Percentiles rank a stretch among this genome's conserved stretches.
Evolutionary conservation across 2,797 vertebrate genomes (phyloP).

Genomic region (Enteromius anoplus): DNA sequence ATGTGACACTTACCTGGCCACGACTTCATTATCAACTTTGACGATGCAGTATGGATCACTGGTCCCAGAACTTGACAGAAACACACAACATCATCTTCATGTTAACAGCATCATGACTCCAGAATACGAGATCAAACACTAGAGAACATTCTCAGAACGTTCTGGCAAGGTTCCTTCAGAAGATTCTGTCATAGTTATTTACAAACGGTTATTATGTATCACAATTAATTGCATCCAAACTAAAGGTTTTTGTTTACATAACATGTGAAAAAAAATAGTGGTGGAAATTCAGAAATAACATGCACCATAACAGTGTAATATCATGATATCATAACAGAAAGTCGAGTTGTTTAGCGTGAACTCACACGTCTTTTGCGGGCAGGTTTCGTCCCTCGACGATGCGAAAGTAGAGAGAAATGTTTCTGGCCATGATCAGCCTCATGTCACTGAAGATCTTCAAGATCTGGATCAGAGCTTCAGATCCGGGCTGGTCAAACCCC

Average conservation of each 20-base stretch:
- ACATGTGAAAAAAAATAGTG: no score
- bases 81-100: constrained; percentile 25
- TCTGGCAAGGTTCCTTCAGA: not conserved
- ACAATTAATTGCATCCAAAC: no score
- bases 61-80: constrained; percentile 81
- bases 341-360: constrained; percentile 27
- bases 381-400: constrained; percentile 90
- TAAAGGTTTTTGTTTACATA: no score
- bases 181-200: no score
- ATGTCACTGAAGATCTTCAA: constrained; percentile 31
- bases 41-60: constrained; percentile 93
- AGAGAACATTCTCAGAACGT: constrained; percentile 11
- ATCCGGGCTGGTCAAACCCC: not conserved
- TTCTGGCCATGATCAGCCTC: constrained; percentile 83
- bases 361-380: constrained; percentile 93
- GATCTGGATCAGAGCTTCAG: not conserved
- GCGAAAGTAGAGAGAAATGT: constrained; percentile 87
- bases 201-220: no score
- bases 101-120: not conserved
- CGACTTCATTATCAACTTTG: constrained; percentile 91
- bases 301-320: no score
- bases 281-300: no score
- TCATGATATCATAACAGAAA: no score
- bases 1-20: constrained; percentile 83
- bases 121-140: constrained; percentile 6